phyloP scores from a whole-genome alignment of 2,888 invertebrate species.

The Imbricaverruca yamaguchii region DNA sequence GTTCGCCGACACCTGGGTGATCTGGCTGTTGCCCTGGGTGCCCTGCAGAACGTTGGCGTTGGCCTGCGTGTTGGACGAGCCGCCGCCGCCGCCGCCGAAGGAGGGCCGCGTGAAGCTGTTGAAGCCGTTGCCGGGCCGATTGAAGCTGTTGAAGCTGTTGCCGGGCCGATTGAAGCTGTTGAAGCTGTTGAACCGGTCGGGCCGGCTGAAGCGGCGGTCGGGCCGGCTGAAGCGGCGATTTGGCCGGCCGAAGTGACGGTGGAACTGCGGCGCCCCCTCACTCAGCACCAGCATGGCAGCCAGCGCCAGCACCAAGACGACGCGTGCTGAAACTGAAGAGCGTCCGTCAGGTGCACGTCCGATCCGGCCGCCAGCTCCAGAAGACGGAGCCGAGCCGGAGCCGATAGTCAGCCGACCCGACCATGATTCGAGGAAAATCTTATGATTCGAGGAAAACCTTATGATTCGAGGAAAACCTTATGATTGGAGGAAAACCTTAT shows the following conservation, averaged over 20 bases:
- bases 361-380: too few species aligned
- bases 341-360: too few species aligned
- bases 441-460: too few species aligned
- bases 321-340: not conserved
- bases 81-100: not conserved
- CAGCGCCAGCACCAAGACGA: not conserved
- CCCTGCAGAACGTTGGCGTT: slow-evolving; percentile 13
- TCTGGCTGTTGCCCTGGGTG: not conserved
- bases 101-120: not conserved
- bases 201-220: not conserved
- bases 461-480: too few species aligned
- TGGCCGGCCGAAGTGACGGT: not conserved
- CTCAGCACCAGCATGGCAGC: slow-evolving; percentile 12
- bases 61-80: not conserved
- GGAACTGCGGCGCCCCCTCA: not conserved
- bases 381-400: too few species aligned
- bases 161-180: not conserved
- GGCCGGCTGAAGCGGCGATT: not conserved
- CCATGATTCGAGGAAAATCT: too few species aligned
- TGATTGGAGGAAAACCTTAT: too few species aligned
- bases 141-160: not conserved
- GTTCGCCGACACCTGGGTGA: slow-evolving; percentile 1
- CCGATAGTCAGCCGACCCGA: too few species aligned
- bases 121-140: not conserved
- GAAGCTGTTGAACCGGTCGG: not conserved